Base-by-base conservation (phyloP, 2,113 vertebrate species). In the Ibidorhyncha struthersii region DNA sequence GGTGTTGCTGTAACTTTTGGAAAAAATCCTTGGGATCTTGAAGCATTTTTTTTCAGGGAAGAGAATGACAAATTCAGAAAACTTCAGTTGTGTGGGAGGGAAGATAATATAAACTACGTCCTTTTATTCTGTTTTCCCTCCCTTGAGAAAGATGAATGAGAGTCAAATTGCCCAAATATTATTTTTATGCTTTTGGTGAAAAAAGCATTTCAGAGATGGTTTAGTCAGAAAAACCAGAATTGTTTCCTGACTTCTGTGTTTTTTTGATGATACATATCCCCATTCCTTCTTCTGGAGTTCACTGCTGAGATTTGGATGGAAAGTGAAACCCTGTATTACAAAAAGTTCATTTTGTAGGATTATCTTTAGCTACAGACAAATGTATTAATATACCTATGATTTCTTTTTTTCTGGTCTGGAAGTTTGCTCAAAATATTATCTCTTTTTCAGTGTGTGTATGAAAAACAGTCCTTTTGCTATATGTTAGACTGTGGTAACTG, bases 141-240 rank as follows among this genome's bases (percentile, higher is more conserved):
- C 5, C 26, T 45, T 59, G 13, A 9, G 40, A 84, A n/a, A 45
- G n/a, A 27, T 45, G 38, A 74, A 32, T 53, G 29, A 62, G n/a
- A 65, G 32, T 81, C n/a, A 79, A 74, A 29, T 23, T 81, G 80
- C 4, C 13, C 12, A 83, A 78, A 52, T 41, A 4, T 40, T 76
- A 76, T 72, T 76, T 80, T 69, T 23, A 34, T 22, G 5, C 2
- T 29, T 86, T 85, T 82, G 10, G 32, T 71, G 22, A 50, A 78
- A 78, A 94, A 86, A 86, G 5, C 5, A 34, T 66, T 66, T 65
- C 26, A 66, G 34, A 80, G 29, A 56, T 36, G 8, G 15, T 1
- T 1, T 34, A 65, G 23, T 62, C 26, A 72, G 53, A 36, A 50
- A 65, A 76, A 17, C 0, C 4, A 49, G 4, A 4, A 4, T 19